Evolutionary conservation across 2,888 invertebrate species (phyloP), one percentile per base, ranked within the genome.

Genomic region (Mechanitis messenoides): DNA sequence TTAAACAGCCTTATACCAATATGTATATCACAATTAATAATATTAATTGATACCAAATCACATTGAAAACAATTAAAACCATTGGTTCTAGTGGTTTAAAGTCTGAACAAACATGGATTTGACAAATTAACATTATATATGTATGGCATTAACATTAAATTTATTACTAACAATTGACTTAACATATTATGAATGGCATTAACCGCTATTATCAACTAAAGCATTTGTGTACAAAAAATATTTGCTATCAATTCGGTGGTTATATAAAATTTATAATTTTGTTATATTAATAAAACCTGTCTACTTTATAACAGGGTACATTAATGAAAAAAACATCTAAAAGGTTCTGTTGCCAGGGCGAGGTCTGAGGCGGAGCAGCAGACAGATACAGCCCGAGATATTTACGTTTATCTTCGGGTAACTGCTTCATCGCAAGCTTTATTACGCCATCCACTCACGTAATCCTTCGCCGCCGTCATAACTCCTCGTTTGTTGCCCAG

Each of bases 371-470:
- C 71, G 74, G 69, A 70, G 69, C 72, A 72, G 75, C 82, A 75
- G 81, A 82, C 84, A 79, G 81, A 81, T 79, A 81, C 80, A 81
- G 80, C 78, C 82, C 78, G 81, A 85, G 84, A 88, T 88, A 87
- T 90, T 89, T 88, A 89, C 87, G 89, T 88, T 88, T 88, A 90
- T 88, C 89, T 90, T 83, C 83, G 87, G 85, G 84, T 87, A 89
- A 89, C 87, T 87, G 87, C 89, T 89, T 89, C 88, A 90, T 89
- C 87, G 87, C 88, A 86, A 89, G 89, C 90, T 90, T 89, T 90
- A 90, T 90, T 89, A 88, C 88, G 84, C 85, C 89, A 89, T 89
- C 90, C 89, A 89, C 90, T 90, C 88, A 88, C 89, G 89, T 90
- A 88, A 89, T 88, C 88, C 87, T 85, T 86, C 82, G 82, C 77